A percentile compares a stretch with the other conserved stretches of the same genome.
Evolutionary conservation across 2,888 invertebrate species (phyloP).

Genomic region (Altica lythri): DNA sequence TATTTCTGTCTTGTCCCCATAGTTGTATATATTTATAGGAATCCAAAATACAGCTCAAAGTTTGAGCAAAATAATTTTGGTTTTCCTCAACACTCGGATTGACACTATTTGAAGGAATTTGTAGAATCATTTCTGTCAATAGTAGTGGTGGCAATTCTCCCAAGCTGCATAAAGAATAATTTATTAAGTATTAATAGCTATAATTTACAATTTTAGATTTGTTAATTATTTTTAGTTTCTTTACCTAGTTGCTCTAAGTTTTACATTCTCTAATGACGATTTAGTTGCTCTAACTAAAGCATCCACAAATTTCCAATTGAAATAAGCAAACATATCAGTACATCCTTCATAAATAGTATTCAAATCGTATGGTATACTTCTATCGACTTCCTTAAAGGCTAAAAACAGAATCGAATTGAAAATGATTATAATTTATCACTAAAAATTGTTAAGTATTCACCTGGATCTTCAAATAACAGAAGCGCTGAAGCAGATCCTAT

Average conservation of each 20-base stretch:
- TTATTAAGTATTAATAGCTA: not conserved
- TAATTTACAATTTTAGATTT: not conserved
- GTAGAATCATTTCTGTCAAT: constrained; percentile 66
- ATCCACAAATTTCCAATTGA: constrained; percentile 75
- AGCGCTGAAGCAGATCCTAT: constrained; percentile 66
- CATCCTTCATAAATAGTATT: constrained; percentile 70
- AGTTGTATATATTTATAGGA: constrained; percentile 73
- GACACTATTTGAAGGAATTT: constrained; percentile 68
- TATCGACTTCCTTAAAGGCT: constrained; percentile 71
- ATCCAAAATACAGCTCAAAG: constrained; percentile 71
- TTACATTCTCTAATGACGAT: constrained; percentile 72
- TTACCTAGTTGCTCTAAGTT: constrained; percentile 61
- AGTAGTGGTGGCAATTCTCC: constrained; percentile 60
- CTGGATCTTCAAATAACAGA: constrained; percentile 62
- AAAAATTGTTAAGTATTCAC: constrained; percentile 48
- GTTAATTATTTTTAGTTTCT: not conserved
- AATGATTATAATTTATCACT: not conserved
- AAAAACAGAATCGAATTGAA: constrained; percentile 25
- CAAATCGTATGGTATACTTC: constrained; percentile 64
- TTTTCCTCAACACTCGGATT: constrained; percentile 73
- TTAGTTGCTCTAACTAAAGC: constrained; percentile 76
- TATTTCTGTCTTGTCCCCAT: constrained; percentile 71
- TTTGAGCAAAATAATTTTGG: constrained; percentile 68
- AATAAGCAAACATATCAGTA: constrained; percentile 80
- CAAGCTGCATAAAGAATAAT: constrained; percentile 32